phyloP scores from a whole-genome alignment of 2,888 invertebrate genomes.

The Vesta saturnalis region DNA sequence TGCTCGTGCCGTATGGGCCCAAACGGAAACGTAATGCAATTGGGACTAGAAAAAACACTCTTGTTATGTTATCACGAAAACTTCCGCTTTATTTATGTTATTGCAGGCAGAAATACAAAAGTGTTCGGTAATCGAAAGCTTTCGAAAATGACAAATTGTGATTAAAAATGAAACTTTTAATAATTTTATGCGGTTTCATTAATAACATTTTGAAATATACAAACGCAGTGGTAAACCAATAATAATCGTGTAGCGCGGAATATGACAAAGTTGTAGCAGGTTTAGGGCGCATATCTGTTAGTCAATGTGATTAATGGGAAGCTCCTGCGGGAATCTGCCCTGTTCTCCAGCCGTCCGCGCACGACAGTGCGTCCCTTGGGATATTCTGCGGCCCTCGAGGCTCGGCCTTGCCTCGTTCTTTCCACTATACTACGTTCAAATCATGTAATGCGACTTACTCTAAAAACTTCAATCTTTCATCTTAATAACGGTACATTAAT shows the following conservation, averaged over 20 bases:
- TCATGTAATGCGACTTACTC: slow-evolving; percentile 36
- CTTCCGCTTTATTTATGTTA: slow-evolving; percentile 12
- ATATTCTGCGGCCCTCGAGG: slow-evolving; percentile 44
- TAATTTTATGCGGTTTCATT: slow-evolving; percentile 6
- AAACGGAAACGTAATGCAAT: slow-evolving; percentile 31
- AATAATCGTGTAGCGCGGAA: slow-evolving; percentile 51
- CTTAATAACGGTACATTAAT: background rate
- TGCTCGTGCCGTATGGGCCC: slow-evolving; percentile 37
- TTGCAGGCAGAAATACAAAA: background rate
- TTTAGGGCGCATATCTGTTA: slow-evolving; percentile 54
- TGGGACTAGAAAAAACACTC: slow-evolving; percentile 27
- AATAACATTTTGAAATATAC: slow-evolving; percentile 40
- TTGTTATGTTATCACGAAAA: slow-evolving; percentile 28
- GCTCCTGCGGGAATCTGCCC: slow-evolving; percentile 56
- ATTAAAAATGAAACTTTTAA: background rate
- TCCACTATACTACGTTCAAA: slow-evolving; percentile 39
- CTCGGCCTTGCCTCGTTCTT: slow-evolving; percentile 45
- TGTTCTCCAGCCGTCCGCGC: slow-evolving; percentile 50
- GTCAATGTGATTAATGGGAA: slow-evolving; percentile 63
- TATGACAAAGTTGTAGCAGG: slow-evolving; percentile 54
- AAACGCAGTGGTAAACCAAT: slow-evolving; percentile 46
- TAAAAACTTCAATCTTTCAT: slow-evolving; percentile 11
- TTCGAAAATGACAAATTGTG: background rate
- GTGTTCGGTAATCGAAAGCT: background rate
- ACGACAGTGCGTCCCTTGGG: slow-evolving; percentile 51